Evolutionary conservation across 2,888 invertebrate genomes (phyloP), one percentile per base, ranked within the genome.

Genomic region (Archips xylosteana): DNA sequence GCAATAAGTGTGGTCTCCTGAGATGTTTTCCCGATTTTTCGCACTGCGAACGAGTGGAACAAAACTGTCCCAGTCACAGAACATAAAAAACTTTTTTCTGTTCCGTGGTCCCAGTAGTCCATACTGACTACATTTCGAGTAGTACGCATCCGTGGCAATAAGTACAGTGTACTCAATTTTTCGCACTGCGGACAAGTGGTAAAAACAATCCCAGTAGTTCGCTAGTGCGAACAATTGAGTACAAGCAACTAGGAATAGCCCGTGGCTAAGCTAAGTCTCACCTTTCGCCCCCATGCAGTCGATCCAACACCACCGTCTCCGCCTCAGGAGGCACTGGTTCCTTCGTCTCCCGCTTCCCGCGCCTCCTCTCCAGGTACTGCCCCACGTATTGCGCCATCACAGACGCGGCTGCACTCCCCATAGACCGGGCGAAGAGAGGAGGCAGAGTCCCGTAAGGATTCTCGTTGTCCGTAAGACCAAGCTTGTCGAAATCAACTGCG

Each of bases 401-500:
- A 71, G 96, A 95, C 0, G 97, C 96, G 0, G 97, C 97, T 9
- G 96, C 95, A 78, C 96, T 95, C 4, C 97, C 96, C 95, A 97
- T 96, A 4, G 97, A 97, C 76, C 97, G 92, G 0, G 96, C 96
- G 78, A 98, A 95, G 4, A 97, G 92, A 0, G 97, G 96, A 0
- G 97, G 97, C 71, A 97, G 88, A 61, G 96, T 96, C 15, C 98
- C 98, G 83, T 97, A 96, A 0, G 98, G 98, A 90, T 98, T 98
- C 85, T 97, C 97, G 85, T 98, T 97, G 85, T 98, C 98, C n/a
- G 98, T 98, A 80, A 98, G 87, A 13, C 98, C 98, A 78, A 98
- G 90, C 87, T 97, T 97, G 89, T 97, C 97, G 86, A 98, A 97
- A 84, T 97, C 97, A 88, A 98, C 98, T 98, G 94, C 51, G 63